A percentile compares a stretch with the other conserved stretches of the same genome.
Evolutionary conservation across 2,113 vertebrate genomes (phyloP).

Genomic region (Caranx ignobilis): DNA sequence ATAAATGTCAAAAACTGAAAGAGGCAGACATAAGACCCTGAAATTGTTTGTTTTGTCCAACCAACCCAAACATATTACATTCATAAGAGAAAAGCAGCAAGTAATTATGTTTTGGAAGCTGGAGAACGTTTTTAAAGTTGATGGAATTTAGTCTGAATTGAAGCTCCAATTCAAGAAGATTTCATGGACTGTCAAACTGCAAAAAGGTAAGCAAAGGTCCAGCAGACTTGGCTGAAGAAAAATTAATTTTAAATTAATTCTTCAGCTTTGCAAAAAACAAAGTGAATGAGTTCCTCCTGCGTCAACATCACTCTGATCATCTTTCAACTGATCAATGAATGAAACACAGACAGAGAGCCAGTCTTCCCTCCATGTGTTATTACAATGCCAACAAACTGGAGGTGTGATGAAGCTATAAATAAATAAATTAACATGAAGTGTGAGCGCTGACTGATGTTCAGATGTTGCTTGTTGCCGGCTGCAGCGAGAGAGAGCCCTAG

Average conservation of each 20-base stretch:
- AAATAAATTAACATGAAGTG: constrained; percentile 14
- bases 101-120: too few relatives aligned
- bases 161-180: too few relatives aligned
- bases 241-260: constrained; percentile 1
- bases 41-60: too few relatives aligned
- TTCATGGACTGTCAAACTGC: not conserved
- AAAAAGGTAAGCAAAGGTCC: not conserved
- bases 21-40: not conserved
- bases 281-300: not conserved
- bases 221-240: not conserved
- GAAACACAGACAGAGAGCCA: not conserved
- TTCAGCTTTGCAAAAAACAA: not conserved
- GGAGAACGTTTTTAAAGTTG: too few relatives aligned
- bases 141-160: too few relatives aligned
- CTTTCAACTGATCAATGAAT: not conserved
- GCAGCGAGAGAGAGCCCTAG: not conserved
- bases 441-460: constrained; percentile 21
- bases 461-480: constrained; percentile 21
- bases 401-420: constrained; percentile 3
- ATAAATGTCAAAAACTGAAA: not conserved
- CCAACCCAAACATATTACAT: not conserved
- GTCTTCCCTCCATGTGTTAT: not conserved
- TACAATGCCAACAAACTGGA: constrained; percentile 4
- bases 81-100: too few relatives aligned
- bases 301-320: constrained; percentile 2